Conservation (phyloP, 2,888 invertebrate genomes). For the Andrena praecox region DNA sequence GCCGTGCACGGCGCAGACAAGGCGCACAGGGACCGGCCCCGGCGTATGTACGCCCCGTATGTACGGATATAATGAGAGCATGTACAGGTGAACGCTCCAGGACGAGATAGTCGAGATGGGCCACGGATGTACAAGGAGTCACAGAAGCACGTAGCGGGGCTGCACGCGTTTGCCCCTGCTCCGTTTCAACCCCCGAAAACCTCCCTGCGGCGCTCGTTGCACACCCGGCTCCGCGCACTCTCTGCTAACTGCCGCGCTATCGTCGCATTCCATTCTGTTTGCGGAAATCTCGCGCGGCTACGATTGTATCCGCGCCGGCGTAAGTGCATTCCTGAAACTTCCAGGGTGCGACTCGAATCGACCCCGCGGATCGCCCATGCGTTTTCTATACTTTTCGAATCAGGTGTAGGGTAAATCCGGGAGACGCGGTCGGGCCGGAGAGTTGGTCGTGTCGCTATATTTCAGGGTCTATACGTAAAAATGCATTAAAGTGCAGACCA, state of each 20-base stretch:
- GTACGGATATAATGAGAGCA: slow-evolving; percentile 74
- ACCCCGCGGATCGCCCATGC: background rate
- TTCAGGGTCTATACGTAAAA: too few relatives aligned
- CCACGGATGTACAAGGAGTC: slow-evolving; percentile 62
- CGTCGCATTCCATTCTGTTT: slow-evolving; percentile 68
- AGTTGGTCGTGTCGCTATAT: too few relatives aligned
- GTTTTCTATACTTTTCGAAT: background rate
- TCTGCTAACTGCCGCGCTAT: slow-evolving; percentile 61
- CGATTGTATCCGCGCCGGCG: slow-evolving; percentile 29
- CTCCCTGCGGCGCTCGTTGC: slow-evolving; percentile 32
- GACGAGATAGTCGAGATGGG: slow-evolving; percentile 71
- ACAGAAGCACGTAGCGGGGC: slow-evolving; percentile 65
- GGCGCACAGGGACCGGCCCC: background rate
- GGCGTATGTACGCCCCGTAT: slow-evolving; percentile 25
- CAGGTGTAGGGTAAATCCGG: too few relatives aligned
- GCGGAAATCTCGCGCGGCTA: slow-evolving; percentile 57
- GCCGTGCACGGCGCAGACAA: background rate
- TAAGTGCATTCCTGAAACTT: slow-evolving; percentile 48
- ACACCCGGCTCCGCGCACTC: slow-evolving; percentile 35
- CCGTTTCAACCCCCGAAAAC: background rate
- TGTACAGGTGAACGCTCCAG: slow-evolving; percentile 57
- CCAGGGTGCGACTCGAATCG: slow-evolving; percentile 14
- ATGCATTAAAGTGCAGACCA: too few relatives aligned
- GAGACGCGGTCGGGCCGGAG: too few relatives aligned
- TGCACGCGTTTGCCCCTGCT: slow-evolving; percentile 61